Evolutionary conservation across 2,113 vertebrate genomes (phyloP).

Genomic region (Dipodomys stephensi): DNA sequence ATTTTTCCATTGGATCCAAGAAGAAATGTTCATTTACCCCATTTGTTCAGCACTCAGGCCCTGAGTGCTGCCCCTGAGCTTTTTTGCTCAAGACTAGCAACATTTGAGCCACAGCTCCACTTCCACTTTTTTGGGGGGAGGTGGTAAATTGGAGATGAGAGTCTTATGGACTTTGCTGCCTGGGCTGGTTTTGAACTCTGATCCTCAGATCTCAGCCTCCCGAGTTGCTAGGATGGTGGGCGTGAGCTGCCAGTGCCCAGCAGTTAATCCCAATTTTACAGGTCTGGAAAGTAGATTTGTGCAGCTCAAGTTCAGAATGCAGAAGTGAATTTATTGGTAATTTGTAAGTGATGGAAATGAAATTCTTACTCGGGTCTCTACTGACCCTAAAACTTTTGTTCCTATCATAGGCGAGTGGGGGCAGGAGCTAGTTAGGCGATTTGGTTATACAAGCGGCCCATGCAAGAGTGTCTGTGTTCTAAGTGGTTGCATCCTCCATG

Average conservation of each 20-base stretch:
- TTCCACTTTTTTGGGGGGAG: no score
- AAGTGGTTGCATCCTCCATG: no score
- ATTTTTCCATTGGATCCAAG: background rate
- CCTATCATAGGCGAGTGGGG: background rate
- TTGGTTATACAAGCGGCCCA: background rate
- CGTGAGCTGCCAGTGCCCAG: no score
- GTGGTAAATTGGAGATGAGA: no score
- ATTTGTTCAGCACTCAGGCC: no score
- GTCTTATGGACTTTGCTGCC: no score
- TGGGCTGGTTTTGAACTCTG: no score
- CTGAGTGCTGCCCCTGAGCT: no score
- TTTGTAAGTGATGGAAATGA: background rate
- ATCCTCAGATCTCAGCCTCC: no score
- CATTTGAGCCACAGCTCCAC: no score
- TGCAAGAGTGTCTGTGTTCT: background rate
- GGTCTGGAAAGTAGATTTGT: background rate
- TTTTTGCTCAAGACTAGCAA: no score
- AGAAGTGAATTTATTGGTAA: background rate
- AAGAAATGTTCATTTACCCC: background rate
- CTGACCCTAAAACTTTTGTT: background rate
- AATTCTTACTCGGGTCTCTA: background rate
- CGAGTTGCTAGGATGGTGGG: no score
- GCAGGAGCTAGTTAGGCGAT: background rate
- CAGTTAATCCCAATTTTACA: background rate
- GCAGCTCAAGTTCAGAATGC: background rate